Evolutionary conservation across 1,140 invertebrate species (phyloP).

Genomic region (Drosophila obscura): DNA sequence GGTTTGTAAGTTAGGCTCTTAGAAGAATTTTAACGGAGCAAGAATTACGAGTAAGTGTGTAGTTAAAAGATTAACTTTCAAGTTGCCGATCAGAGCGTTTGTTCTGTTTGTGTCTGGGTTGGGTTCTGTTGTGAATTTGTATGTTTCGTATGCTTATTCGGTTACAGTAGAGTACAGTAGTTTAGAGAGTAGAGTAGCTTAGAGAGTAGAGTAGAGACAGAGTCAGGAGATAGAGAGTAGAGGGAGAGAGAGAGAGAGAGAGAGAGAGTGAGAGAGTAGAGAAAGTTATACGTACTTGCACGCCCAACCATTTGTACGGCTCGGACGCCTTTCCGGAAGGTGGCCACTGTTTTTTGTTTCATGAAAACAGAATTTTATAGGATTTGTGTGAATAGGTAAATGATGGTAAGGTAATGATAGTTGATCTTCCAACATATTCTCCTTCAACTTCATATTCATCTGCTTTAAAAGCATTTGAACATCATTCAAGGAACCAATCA

Average conservation of each 20-base stretch:
- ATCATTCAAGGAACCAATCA: conserved; percentile 48
- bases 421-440: conserved; percentile 51
- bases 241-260: conserved; percentile 53
- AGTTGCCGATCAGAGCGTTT: conserved; percentile 23
- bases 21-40: conserved; percentile 20
- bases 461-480: conserved; percentile 48
- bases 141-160: conserved; percentile 68
- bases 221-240: conserved; percentile 49
- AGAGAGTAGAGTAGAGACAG: conserved; percentile 41
- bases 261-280: conserved; percentile 64
- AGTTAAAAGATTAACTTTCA: conserved; percentile 10
- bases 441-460: conserved; percentile 43
- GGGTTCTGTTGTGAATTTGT: conserved; percentile 31
- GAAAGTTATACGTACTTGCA: conserved; percentile 95
- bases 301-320: conserved; percentile 98
- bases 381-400: conserved; percentile 84
- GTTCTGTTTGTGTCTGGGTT: conserved; percentile 24
- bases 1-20: conserved; percentile 39
- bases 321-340: conserved; percentile 99
- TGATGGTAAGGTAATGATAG: conserved; percentile 80
- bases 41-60: conserved; percentile 13
- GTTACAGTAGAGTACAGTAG: conserved; percentile 40
- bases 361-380: conserved; percentile 84
- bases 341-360: conserved; percentile 91
- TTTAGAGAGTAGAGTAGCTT: conserved; percentile 28